These are phyloP conservation scores for Notechis scutatus DNA, from an alignment of 2,113 vertebrate species.

Conservation along the genomic window DNA sequence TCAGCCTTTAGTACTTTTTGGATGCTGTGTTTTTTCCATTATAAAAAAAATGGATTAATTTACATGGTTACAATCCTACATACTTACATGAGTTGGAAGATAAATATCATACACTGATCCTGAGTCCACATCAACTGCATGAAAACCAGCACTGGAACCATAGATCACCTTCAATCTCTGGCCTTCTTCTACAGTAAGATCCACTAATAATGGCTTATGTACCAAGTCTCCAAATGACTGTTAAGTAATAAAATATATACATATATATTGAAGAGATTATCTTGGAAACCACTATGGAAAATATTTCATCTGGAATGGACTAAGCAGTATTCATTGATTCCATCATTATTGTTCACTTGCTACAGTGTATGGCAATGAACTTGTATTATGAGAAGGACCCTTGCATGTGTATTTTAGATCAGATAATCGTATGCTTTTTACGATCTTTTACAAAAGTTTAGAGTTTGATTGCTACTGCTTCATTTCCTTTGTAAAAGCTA, in stretches of 20 bases:
- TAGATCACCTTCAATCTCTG: slow-evolving; percentile 99
- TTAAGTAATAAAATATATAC: slow-evolving; percentile 24
- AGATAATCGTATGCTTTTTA: background rate
- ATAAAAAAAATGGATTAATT: background rate
- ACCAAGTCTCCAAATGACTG: slow-evolving; percentile 94
- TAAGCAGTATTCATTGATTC: background rate
- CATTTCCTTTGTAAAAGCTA: background rate
- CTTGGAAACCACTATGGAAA: background rate
- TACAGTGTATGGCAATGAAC: background rate
- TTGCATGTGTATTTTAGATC: background rate
- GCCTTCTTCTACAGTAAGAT: slow-evolving; percentile 95
- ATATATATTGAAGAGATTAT: background rate
- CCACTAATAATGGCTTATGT: slow-evolving; percentile 94
- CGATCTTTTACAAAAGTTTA: background rate
- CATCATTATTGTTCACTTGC: background rate
- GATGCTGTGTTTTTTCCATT: background rate
- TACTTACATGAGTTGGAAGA: slow-evolving; percentile 93
- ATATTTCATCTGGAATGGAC: background rate
- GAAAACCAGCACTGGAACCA: slow-evolving; percentile 91
- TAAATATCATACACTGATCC: slow-evolving; percentile 98
- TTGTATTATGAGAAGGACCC: background rate
- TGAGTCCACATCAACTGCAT: slow-evolving; percentile 96
- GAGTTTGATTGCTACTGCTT: background rate
- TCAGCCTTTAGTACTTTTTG: background rate
- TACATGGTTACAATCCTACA: background rate